Base-by-base conservation (phyloP, 2,113 vertebrate species). In the Corynorhinus townsendii region DNA sequence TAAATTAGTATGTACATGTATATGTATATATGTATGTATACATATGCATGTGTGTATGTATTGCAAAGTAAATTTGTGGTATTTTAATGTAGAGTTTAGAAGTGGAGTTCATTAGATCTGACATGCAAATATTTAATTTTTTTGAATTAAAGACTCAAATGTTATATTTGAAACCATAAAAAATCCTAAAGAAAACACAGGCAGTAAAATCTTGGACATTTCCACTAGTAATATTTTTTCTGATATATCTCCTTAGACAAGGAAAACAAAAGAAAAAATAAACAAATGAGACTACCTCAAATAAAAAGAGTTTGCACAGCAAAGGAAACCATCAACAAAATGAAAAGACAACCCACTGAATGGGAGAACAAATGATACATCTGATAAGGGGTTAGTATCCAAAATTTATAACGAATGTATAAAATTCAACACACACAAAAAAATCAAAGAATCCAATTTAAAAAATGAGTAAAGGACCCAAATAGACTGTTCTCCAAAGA, bases 11-110 rank as follows among this genome's bases (percentile, higher is more conserved):
- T 76, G 20, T 43, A 22, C 28, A n/a, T 38, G 5, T 66, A 22
- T 28, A 1, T 54, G 3, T 81, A 14, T 72, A 11, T 38, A 14
- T 40, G 1, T n/a, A 10, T 71, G 1, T 24, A 1, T 83, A 16
- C 19, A 5, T 54, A 28, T 81, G 15, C 19, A 6, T 76, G 28
- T 47, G 16, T 47, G 4, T 28, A 24, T 54, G 24, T 82, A 62
- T 73, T 86, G 14, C 62, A 56, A 84, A 68, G 56, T 77, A 45
- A 33, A 47, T 64, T 76, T 30, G 33, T 15, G 33, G 1, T 47
- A 62, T 90, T 73, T 88, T 85, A 94, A 86, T 92, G 33, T 4
- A 94, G 30, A 66, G 4, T 69, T 92, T 28, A 92, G 11, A 94
- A 90, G 52, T 82, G 40, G 20, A 69, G 4, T 1, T 71, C 45